Percentiles rank a stretch among this genome's conserved stretches.
Conservation (phyloP, 2,113 vertebrate genomes). For the Marmota flaviventris region DNA sequence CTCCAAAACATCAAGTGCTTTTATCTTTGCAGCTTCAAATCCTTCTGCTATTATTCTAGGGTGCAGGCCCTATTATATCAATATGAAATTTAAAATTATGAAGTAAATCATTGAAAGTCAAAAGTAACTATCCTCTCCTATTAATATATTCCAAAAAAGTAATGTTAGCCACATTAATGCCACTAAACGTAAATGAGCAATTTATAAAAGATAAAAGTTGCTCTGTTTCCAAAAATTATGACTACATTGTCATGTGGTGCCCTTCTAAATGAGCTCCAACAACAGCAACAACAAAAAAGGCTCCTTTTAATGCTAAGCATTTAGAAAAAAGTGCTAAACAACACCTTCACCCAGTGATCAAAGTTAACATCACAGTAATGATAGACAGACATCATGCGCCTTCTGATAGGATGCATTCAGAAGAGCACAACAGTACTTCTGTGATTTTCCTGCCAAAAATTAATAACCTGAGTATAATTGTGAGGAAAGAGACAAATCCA, state of each 20-base stretch:
- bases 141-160: background rate
- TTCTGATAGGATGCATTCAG: background rate
- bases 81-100: slow-evolving; percentile 53
- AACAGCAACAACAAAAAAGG: background rate
- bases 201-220: slow-evolving; percentile 39
- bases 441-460: background rate
- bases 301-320: slow-evolving; percentile 83
- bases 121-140: slow-evolving; percentile 21
- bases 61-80: slow-evolving; percentile 93
- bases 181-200: background rate
- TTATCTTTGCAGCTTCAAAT: slow-evolving; percentile 96
- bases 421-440: background rate
- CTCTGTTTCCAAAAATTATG: slow-evolving; percentile 21
- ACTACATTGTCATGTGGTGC: slow-evolving; percentile 70
- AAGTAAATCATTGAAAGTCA: slow-evolving; percentile 38
- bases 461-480: background rate
- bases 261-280: slow-evolving; percentile 83
- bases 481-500: slow-evolving; percentile 37
- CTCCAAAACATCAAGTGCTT: slow-evolving; percentile 94
- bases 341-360: slow-evolving; percentile 1
- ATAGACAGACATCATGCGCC: background rate
- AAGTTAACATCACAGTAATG: background rate
- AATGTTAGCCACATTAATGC: background rate
- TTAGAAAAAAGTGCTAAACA: background rate
- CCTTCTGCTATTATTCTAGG: slow-evolving; percentile 97